phyloP scores from a whole-genome alignment of 2,888 invertebrate species.

The Beris morrisii region DNA sequence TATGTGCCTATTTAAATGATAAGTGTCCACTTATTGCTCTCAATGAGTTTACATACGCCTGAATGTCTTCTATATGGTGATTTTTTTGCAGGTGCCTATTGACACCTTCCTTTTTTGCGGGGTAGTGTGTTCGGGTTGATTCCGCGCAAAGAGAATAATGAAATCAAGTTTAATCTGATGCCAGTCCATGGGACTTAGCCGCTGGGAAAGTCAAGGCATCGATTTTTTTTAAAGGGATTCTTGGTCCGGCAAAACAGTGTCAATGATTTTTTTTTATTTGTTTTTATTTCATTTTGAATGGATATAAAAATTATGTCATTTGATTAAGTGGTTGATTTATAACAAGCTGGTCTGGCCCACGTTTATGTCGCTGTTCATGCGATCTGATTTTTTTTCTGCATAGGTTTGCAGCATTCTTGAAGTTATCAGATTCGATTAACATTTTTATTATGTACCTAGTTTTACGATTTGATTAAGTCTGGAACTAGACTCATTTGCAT shows the following conservation, averaged over 20 bases:
- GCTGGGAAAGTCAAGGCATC: too few relatives aligned
- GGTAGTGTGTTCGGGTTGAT: not conserved
- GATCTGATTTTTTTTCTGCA: too few relatives aligned
- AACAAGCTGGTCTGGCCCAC: too few relatives aligned
- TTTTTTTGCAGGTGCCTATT: slow-evolving; percentile 3
- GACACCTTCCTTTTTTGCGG: not conserved
- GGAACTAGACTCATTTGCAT: too few relatives aligned
- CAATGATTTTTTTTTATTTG: not conserved
- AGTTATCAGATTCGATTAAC: too few relatives aligned
- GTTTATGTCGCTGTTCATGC: too few relatives aligned
- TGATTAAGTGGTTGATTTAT: slow-evolving; percentile 10
- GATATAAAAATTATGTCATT: slow-evolving; percentile 7
- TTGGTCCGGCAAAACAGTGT: not conserved
- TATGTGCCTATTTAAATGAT: slow-evolving; percentile 38
- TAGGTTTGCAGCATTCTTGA: too few relatives aligned
- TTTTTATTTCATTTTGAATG: not conserved
- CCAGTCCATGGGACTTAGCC: not conserved
- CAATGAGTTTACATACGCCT: not conserved
- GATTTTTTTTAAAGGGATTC: not conserved
- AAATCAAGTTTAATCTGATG: not conserved
- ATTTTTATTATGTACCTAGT: too few relatives aligned
- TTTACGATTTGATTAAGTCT: too few relatives aligned
- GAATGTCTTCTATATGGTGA: not conserved
- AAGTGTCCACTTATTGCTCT: slow-evolving; percentile 28
- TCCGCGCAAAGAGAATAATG: not conserved